phyloP scores from a whole-genome alignment of 1,140 invertebrate genomes.

The Megalonaias nervosa region DNA sequence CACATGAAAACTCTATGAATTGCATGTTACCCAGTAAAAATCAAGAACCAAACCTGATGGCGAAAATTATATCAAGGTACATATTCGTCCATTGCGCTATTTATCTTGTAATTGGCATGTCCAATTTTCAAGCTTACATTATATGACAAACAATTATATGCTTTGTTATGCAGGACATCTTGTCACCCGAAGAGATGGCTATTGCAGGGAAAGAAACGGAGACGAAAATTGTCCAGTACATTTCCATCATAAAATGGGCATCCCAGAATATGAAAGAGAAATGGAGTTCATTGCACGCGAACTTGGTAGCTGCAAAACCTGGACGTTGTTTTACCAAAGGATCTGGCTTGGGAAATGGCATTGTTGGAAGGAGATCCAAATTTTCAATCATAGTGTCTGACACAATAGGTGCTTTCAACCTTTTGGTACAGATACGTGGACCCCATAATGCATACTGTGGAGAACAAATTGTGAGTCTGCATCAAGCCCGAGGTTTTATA shows the following conservation, averaged over 20 bases:
- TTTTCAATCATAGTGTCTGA: slow-evolving; percentile 59
- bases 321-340: slow-evolving; percentile 36
- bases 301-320: slow-evolving; percentile 9
- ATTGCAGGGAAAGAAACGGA: slow-evolving; percentile 54
- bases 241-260: slow-evolving; percentile 60
- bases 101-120: neutral
- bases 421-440: slow-evolving; percentile 60
- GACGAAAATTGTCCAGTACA: slow-evolving; percentile 53
- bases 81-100: no score
- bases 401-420: slow-evolving; percentile 48
- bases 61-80: no score
- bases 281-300: slow-evolving; percentile 24
- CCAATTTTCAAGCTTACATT: neutral
- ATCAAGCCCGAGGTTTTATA: slow-evolving; percentile 32
- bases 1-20: no score
- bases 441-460: slow-evolving; percentile 57
- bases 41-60: no score
- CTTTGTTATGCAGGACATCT: slow-evolving; percentile 45
- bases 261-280: slow-evolving; percentile 44
- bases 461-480: slow-evolving; percentile 54
- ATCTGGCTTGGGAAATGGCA: slow-evolving; percentile 57
- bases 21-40: no score
- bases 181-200: slow-evolving; percentile 62
- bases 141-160: neutral
- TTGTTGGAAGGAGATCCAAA: slow-evolving; percentile 56